Conservation (phyloP, 2,113 vertebrate genomes). For the Calonectris borealis region DNA sequence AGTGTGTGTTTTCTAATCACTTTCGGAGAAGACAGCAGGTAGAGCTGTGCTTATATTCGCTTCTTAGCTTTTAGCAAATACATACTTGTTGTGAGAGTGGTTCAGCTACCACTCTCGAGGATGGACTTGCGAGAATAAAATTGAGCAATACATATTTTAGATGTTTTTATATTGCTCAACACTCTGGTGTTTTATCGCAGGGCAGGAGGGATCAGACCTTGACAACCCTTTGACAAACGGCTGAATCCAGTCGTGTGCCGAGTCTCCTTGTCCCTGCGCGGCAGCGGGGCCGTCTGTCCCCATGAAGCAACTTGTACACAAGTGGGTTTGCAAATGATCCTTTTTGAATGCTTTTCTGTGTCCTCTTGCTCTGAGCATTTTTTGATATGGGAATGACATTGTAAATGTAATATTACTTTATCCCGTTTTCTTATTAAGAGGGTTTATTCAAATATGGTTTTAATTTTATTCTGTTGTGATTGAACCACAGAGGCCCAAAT, state of each 20-base stretch:
- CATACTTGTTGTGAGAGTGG: not conserved
- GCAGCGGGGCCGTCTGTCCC: not conserved
- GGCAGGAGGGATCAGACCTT: not conserved
- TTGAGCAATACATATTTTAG: not conserved
- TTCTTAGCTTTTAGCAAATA: not conserved
- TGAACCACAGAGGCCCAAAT: not conserved
- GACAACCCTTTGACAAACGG: not conserved
- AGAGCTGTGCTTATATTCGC: not conserved
- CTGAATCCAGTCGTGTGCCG: not conserved
- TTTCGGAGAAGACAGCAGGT: not conserved
- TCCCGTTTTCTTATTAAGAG: not conserved
- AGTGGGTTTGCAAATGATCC: not conserved
- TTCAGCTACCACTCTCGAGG: not conserved
- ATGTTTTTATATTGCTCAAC: not conserved
- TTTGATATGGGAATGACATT: not conserved
- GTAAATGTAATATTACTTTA: not conserved
- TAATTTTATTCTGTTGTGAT: not conserved
- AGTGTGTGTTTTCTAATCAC: fast-evolving
- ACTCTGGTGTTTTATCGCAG: not conserved
- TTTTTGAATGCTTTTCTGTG: not conserved
- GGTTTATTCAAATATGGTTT: not conserved
- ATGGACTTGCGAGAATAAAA: not conserved
- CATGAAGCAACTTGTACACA: fast-evolving
- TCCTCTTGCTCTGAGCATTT: not conserved
- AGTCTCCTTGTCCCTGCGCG: not conserved